Base-by-base conservation (phyloP, 2,888 invertebrate species). In the Aplocera efformata region DNA sequence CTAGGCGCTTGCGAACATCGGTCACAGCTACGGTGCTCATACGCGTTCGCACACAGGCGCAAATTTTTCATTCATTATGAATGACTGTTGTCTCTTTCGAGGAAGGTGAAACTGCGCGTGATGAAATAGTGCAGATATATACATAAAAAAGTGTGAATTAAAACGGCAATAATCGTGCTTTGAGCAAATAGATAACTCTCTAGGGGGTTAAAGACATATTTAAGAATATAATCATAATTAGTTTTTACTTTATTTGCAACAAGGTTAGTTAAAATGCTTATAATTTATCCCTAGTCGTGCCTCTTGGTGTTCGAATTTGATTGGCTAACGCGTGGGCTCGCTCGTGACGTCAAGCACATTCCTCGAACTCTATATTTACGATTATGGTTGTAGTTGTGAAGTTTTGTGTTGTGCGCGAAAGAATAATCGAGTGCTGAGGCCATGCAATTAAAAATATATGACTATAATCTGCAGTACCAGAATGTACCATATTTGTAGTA, bases 221-320 rank as follows among this genome's bases (percentile, higher is more conserved):
- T 17, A 17, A 17, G 13, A 17, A 17, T 17, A 17, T 3, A 17
- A 17, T 17, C 13, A 17, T 5, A 17, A 3, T 17, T 17, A 3
- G 5, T 17, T 3, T 17, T 2, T 2, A 17, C 13, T 3, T 17
- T 17, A 3, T 2, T 30, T 7, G 5, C 1, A 10, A 27, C 11
- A 34, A 32, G 17, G 26, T 24, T 25, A 29, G 26, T 24, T 11
- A 48, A 37, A 51, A 29, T 32, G 32, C 46, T 47, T 54, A 57
- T 56, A 50, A 50, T 67, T 57, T 57, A 90, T 90, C 82, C 89
- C 88, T 60, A 89, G 81, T 58, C 92, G 84, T 58, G 92, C 92
- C 79, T 90, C 89, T 76, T 80, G 83, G 59, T 90, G 78, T 53
- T 89, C 71, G 60, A 89, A 79, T 62, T 71, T 81, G 83, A 88